Base-by-base conservation (phyloP, 2,797 vertebrate genomes). In the Crenichthys baileyi region DNA sequence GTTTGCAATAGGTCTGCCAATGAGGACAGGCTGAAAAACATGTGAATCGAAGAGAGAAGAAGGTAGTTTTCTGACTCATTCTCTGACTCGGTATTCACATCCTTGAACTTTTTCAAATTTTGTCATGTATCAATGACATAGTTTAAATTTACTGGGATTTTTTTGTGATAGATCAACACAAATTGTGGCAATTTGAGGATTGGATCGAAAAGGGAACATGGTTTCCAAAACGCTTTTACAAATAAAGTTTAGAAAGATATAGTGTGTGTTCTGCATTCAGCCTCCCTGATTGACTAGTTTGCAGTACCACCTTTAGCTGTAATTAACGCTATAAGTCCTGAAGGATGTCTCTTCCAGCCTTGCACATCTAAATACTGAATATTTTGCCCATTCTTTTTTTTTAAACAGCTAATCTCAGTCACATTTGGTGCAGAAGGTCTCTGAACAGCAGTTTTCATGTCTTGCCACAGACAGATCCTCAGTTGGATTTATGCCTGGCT, bases 1-100 rank as follows among this genome's bases (percentile, higher is more conserved):
- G 53, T 77, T 67, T 73, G 72, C 56, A 16, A 70, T 63, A 68
- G 78, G 20, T 65, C 44, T 60, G 79, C 61, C 76, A 73, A 15
- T 15, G 73, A 60, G 71, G 61, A 85, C 75, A 55, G 26, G 50
- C 83, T 75, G 68, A 83, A 87, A 85, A 67, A 56, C 77, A 79
- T 39, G 68, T 15, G 39, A 65, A 36, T 26, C 51, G 24, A 31
- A 36, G 50, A 31, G 61, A 0, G 50, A 29, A 79, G 75, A 53
- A 46, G 0, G 1, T 20, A 24, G 31, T 73, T 53, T n/a, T 80
- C 20, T 24, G 26, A 36, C 18, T 36, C 36, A 36, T 36, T 36
- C 36, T 36, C 36, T 36, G 36, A 36, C 36, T 36, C 36, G 36
- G 41, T 70, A 46, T 26, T 70, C 67, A 18, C 24, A 26, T 2